Evolutionary conservation across 2,888 invertebrate species (phyloP).

Genomic region (Ommatoiulus sabulosus): DNA sequence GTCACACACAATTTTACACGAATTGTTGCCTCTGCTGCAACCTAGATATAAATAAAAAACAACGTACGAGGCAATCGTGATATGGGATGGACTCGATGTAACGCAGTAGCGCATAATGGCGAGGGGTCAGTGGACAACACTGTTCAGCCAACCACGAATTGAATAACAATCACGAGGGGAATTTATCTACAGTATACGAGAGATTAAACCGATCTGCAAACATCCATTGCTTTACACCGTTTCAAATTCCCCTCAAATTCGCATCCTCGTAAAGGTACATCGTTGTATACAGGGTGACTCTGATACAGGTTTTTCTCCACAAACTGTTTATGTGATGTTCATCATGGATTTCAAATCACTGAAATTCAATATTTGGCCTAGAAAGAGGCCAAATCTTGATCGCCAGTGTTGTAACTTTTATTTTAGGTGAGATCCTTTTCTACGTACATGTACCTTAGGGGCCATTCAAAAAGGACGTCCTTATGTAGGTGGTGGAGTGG

Average conservation of each 20-base stretch:
- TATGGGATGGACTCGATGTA: constrained; percentile 3
- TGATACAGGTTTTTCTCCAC: too few relatives aligned
- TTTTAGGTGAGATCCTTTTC: too few relatives aligned
- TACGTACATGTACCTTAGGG: too few relatives aligned
- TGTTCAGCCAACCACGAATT: constrained; percentile 30
- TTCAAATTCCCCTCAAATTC: background rate
- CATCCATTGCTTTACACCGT: background rate
- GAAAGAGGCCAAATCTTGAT: too few relatives aligned
- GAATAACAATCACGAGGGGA: constrained; percentile 28
- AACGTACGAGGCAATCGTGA: background rate
- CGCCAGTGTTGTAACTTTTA: too few relatives aligned
- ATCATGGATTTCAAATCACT: too few relatives aligned
- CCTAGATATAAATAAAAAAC: constrained; percentile 10
- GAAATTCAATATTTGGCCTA: too few relatives aligned
- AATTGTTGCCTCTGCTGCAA: constrained; percentile 21
- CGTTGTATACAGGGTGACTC: background rate
- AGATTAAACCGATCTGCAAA: constrained; percentile 18
- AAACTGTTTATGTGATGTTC: too few relatives aligned
- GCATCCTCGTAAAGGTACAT: background rate
- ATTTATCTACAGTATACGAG: constrained; percentile 15
- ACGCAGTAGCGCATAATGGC: background rate
- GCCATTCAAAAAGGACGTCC: too few relatives aligned
- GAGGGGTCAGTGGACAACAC: constrained; percentile 26
- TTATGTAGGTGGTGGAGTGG: too few relatives aligned
- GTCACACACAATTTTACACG: constrained; percentile 13